Evolutionary conservation across 2,113 vertebrate genomes (phyloP), one percentile per base, ranked within the genome.

Genomic region (Muscicapa adusta): DNA sequence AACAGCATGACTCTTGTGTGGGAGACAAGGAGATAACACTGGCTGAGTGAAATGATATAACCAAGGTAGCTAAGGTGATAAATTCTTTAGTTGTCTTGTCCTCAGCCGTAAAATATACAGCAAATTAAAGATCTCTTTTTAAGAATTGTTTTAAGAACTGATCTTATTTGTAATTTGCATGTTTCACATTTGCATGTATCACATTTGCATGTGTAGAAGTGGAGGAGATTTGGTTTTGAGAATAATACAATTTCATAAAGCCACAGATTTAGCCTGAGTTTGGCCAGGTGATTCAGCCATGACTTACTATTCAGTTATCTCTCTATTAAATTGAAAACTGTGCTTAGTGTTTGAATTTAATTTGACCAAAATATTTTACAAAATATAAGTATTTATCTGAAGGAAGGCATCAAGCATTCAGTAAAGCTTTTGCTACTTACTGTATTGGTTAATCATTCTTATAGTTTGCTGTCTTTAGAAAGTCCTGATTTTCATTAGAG

Each of bases 21-120:
- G 93, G 71, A 89, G 94, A 86, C 89, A 92, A 91, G 89, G 91
- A 94, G 93, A 95, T 95, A 97, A 83, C 78, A 48, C 47, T 57
- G 87, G 63, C 71, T 47, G 85, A 83, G 43, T 48, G 66, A 73
- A 91, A 82, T 65, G 65, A 51, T 70, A 92, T 77, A 88, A 88
- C 73, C 58, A 74, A 95, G 89, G 93, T 96, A 90, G 61, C 85
- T 76, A 85, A 91, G 71, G 92, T 89, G 92, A 94, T 91, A 77
- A 95, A 87, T 94, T 96, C 94, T 94, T 91, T 68, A 94, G 54
- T 56, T 87, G 33, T 85, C 93, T 91, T 89, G 57, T 91, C 89
- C 80, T 96, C 85, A 85, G 75, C 85, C 87, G 50, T 67, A 86
- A 86, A 81, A 95, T 90, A 96, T 43, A 95, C 88, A 81, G 66